Evolutionary conservation across 2,888 invertebrate genomes (phyloP).

Genomic region (Catocala sponsa): DNA sequence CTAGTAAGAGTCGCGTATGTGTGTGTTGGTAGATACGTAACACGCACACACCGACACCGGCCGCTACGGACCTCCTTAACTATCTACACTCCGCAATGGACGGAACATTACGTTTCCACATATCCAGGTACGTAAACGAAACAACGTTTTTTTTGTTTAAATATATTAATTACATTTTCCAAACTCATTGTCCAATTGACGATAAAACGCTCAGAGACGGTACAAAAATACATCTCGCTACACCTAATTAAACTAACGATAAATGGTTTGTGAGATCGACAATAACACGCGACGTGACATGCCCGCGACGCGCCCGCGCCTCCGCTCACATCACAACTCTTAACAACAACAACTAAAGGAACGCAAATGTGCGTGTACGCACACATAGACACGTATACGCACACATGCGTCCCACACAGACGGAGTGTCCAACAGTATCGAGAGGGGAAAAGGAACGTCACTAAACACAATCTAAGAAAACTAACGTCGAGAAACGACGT

Average conservation of each 20-base stretch:
- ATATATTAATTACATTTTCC: constrained; percentile 42
- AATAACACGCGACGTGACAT: constrained; percentile 37
- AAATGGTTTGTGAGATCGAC: constrained; percentile 37
- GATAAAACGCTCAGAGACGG: constrained; percentile 64
- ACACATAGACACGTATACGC: neutral
- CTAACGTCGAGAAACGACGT: constrained; percentile 60
- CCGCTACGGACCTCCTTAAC: constrained; percentile 74
- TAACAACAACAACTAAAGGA: constrained; percentile 70
- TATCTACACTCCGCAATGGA: constrained; percentile 79
- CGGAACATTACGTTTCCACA: constrained; percentile 72
- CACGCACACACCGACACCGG: constrained; percentile 24
- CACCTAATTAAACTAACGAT: constrained; percentile 77
- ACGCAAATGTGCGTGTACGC: neutral
- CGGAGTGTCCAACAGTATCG: constrained; percentile 39
- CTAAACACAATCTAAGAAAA: constrained; percentile 64
- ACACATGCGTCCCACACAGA: constrained; percentile 17
- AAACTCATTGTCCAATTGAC: constrained; percentile 73
- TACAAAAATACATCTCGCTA: constrained; percentile 86
- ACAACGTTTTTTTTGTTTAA: constrained; percentile 49
- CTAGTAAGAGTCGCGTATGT: constrained; percentile 4
- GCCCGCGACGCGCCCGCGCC: constrained; percentile 71
- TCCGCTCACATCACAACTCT: constrained; percentile 72
- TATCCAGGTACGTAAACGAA: constrained; percentile 77
- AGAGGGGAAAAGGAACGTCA: constrained; percentile 41
- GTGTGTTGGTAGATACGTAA: neutral